Conservation (phyloP, 1,140 invertebrate genomes). For the Akabosia matsudoensis region DNA sequence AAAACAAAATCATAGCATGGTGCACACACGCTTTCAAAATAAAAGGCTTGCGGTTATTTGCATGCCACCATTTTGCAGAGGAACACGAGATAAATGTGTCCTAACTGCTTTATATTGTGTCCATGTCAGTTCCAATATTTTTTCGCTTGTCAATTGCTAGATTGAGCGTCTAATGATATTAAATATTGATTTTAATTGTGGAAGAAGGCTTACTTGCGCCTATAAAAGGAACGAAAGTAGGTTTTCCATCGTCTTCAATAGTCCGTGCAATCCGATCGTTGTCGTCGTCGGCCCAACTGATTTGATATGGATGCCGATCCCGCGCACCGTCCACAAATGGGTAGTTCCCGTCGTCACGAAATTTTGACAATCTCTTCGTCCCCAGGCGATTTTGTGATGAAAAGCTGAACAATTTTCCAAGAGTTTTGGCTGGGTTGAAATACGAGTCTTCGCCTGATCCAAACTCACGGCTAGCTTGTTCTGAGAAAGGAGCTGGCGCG, state of each 20-base stretch:
- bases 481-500: no score
- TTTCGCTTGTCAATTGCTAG: background rate
- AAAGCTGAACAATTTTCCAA: no score
- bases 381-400: no score
- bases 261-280: background rate
- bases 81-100: no score
- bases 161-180: background rate
- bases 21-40: no score
- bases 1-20: no score
- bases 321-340: background rate
- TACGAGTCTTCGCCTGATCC: no score
- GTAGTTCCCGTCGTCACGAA: background rate
- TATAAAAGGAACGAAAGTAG: conserved; percentile 21
- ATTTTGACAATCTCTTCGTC: background rate
- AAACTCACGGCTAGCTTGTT: no score
- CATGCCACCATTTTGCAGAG: no score
- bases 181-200: background rate
- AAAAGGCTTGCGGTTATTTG: no score
- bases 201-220: conserved; percentile 15
- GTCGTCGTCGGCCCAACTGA: background rate
- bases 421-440: no score
- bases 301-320: background rate
- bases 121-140: background rate
- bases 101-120: no score
- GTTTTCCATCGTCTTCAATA: conserved; percentile 5